phyloP scores from a whole-genome alignment of 1,140 invertebrate species.

The Bombyx mandarina region DNA sequence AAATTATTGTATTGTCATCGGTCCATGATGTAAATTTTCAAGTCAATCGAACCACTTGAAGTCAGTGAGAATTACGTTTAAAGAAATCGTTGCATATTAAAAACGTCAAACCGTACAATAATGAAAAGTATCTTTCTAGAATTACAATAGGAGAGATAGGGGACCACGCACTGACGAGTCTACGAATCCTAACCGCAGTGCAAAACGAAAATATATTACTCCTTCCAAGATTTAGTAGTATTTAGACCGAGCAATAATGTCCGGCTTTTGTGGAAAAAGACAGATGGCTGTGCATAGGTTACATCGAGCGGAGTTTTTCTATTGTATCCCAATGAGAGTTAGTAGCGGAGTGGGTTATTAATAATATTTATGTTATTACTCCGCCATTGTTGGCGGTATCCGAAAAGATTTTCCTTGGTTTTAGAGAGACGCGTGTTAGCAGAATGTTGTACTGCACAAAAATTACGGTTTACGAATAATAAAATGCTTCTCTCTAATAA shows the following conservation, averaged over 20 bases:
- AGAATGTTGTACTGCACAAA: no score
- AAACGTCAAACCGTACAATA: no score
- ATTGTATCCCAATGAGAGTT: constrained; percentile 62
- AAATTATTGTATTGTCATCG: no score
- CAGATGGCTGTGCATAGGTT: constrained; percentile 69
- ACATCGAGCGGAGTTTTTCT: constrained; percentile 59
- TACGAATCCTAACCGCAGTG: constrained; percentile 59
- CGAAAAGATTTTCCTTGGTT: constrained; percentile 26
- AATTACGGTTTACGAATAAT: no score
- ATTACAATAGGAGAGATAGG: constrained; percentile 47
- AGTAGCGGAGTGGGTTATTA: constrained; percentile 48
- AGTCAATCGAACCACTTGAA: no score
- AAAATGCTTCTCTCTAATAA: no score
- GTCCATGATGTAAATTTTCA: no score
- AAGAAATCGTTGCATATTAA: no score
- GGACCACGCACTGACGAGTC: constrained; percentile 46
- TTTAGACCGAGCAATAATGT: constrained; percentile 73
- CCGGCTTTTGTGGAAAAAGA: constrained; percentile 72
- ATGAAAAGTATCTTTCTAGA: no score
- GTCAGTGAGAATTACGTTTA: no score
- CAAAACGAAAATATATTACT: constrained; percentile 72
- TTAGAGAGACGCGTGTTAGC: constrained; percentile 4
- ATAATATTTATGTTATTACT: constrained; percentile 58
- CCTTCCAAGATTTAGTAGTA: constrained; percentile 71
- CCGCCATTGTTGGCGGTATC: constrained; percentile 27